Evolutionary conservation across 2,888 invertebrate genomes (phyloP).

Genomic region (Mylabris sibirica): DNA sequence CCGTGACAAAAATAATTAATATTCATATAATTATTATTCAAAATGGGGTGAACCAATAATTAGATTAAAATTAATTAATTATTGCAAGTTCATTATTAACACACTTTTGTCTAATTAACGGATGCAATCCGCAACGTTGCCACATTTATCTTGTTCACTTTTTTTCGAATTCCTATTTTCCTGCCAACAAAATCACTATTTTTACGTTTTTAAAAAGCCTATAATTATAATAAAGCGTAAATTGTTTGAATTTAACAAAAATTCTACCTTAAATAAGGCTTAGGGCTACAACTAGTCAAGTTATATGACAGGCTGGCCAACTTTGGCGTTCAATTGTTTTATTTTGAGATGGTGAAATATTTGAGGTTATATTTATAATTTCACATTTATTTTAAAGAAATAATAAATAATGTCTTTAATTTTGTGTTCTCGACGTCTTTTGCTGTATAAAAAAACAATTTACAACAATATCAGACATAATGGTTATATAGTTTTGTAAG

Average conservation of each 20-base stretch:
- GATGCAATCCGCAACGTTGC: too few relatives aligned
- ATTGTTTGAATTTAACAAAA: too few relatives aligned
- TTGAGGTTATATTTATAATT: constrained; percentile 29
- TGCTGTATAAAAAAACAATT: constrained; percentile 37
- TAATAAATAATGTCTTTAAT: constrained; percentile 56
- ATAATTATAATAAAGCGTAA: too few relatives aligned
- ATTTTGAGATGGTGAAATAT: constrained; percentile 14
- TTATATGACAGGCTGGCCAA: not conserved
- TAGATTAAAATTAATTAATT: too few relatives aligned
- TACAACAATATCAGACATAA: constrained; percentile 60
- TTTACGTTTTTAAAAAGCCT: too few relatives aligned
- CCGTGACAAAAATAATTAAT: not conserved
- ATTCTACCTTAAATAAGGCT: not conserved
- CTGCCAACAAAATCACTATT: too few relatives aligned
- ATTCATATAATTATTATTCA: not conserved
- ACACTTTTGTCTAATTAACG: too few relatives aligned
- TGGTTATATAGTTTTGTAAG: constrained; percentile 78
- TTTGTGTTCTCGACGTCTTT: constrained; percentile 50
- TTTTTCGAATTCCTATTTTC: too few relatives aligned
- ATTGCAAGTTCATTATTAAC: too few relatives aligned
- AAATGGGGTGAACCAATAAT: too few relatives aligned
- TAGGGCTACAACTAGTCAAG: not conserved
- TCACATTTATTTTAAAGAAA: constrained; percentile 10
- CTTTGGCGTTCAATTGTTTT: not conserved
- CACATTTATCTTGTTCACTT: too few relatives aligned